Base-by-base conservation (phyloP, 2,797 vertebrate genomes). In the Lithobates sylvaticus region DNA sequence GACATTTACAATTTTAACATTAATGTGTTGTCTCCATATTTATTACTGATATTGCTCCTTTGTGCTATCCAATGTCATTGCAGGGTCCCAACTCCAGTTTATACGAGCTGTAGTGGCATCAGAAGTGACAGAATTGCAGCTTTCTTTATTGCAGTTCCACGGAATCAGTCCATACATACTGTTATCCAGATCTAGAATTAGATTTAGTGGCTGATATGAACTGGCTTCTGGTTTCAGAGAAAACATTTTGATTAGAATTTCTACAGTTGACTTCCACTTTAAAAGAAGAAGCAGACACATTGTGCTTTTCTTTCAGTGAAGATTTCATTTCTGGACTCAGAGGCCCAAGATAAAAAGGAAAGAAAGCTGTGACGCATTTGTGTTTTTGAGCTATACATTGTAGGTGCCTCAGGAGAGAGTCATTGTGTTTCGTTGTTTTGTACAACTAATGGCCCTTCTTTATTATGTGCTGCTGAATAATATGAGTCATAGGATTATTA, bases 311-410 rank as follows among this genome's bases (percentile, higher is more conserved):
- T 61, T 61, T 2, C 54, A 23, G 47, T 54, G 54, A 32, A 34
- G 39, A 34, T 58, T 71, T 69, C 16, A 71, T 47, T 23, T 26
- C 69, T 47, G 29, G 65, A 42, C 65, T 61, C 50, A 42, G 34
- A 81, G 70, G 58, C 68, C 12, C 23, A 36, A 16, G 29, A 74
- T 75, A 74, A 39, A 39, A 39, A 39, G 36, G 21, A 42, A 80
- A 67, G 77, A 80, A 74, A 80, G 70, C 39, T 26, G 58, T 80
- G 77, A 85, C 27, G 50, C 29, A 67, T 27, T 65, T 80, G 36
- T 10, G 50, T 36, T 64, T 79, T 73, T n/a, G 3, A 76, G 15
- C 61, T 65, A 16, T n/a, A 21, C 21, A 42, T 65, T 13, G 36
- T 34, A 67, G 7, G 13, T 29, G 50, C 77, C 77, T 68, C 76